A percentile compares a stretch with the other conserved stretches of the same genome.
phyloP scores from a whole-genome alignment of 2,797 vertebrate genomes.

The Phataginus tricuspis region DNA sequence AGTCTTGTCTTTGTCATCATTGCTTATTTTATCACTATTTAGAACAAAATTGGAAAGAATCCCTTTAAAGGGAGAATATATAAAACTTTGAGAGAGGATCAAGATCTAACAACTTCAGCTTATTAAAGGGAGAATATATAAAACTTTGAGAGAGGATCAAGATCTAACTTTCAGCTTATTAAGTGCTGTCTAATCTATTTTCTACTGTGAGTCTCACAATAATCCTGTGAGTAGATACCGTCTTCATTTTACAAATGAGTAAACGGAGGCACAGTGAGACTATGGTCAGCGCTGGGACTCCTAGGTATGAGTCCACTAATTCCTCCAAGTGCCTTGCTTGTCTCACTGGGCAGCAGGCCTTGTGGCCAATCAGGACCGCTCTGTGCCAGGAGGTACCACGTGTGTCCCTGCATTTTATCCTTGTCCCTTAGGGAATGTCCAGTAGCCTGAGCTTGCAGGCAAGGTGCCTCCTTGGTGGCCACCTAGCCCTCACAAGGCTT shows the following conservation, averaged over 20 bases:
- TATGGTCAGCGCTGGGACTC: neutral
- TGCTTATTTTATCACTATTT: constrained; percentile 15
- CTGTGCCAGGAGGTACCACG: neutral
- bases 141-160: neutral
- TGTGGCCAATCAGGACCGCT: neutral
- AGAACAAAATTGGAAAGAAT: constrained; percentile 20
- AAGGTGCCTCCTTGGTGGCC: neutral
- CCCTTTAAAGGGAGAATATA: neutral
- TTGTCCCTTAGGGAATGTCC: neutral
- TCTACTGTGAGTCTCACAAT: neutral
- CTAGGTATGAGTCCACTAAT: neutral
- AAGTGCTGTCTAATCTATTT: neutral
- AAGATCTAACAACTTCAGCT: neutral
- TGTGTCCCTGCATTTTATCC: accelerated
- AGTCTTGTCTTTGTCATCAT: neutral
- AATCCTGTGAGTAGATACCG: neutral
- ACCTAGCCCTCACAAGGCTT: neutral
- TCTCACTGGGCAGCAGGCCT: neutral
- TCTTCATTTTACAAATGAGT: neutral
- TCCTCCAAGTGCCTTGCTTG: neutral
- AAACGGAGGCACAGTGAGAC: neutral
- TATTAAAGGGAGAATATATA: neutral
- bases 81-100: neutral
- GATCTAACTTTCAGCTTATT: neutral
- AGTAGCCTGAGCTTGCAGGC: neutral